Evolutionary conservation across 53 echinoderm and acorn worm species (phyloP).

Genomic region (Apostichopus leukothele): DNA sequence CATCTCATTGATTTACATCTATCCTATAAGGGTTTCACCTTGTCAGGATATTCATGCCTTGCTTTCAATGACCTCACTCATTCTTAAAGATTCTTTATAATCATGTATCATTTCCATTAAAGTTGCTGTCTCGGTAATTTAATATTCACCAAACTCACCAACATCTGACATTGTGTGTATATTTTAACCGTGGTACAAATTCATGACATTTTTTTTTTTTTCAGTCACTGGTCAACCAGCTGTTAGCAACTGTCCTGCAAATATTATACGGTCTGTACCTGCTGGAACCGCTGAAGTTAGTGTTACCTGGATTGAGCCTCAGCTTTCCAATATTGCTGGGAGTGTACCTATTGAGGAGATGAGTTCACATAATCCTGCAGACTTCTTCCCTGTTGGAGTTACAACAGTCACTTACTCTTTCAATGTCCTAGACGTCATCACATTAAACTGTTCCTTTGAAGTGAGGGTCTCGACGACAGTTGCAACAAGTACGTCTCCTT

Average conservation of each 20-base stretch:
- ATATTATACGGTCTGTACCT: slow-evolving; percentile 10
- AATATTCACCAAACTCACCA: too few species aligned
- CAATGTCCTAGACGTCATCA: slow-evolving; percentile 3
- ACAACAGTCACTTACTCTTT: slow-evolving; percentile 14
- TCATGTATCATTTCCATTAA: too few species aligned
- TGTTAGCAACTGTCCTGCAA: slow-evolving; percentile 40
- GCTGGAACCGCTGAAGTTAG: slow-evolving; percentile 11
- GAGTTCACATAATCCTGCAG: not conserved
- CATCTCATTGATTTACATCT: too few species aligned
- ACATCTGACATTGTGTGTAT: too few species aligned
- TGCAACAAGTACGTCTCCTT: not conserved
- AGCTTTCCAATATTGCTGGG: not conserved
- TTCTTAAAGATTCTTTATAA: too few species aligned
- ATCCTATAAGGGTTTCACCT: too few species aligned
- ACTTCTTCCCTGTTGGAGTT: not conserved
- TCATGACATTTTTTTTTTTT: not conserved
- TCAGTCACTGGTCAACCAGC: slow-evolving; percentile 47
- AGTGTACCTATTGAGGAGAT: not conserved
- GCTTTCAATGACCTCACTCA: too few species aligned
- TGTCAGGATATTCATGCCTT: too few species aligned
- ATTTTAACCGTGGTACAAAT: too few species aligned
- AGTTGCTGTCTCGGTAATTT: too few species aligned
- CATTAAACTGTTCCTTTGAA: slow-evolving; percentile 13
- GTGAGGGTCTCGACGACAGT: not conserved
- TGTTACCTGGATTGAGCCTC: slow-evolving; percentile 46